Evolutionary conservation across 2,888 invertebrate genomes (phyloP).

Genomic region (Chrysotoxum bicinctum): DNA sequence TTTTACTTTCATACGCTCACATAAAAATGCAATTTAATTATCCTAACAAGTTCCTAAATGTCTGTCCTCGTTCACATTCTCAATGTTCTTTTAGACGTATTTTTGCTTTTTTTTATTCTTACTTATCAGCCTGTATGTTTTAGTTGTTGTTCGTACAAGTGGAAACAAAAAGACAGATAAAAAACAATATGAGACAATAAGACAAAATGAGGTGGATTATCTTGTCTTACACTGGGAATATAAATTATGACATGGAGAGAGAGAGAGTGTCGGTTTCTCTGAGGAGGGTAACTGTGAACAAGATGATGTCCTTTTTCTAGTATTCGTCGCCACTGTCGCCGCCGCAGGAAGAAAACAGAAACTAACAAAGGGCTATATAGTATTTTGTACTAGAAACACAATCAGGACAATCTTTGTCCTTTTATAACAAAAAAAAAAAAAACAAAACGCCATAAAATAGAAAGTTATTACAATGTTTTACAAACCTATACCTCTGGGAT

Average conservation of each 20-base stretch:
- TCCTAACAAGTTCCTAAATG: conserved; percentile 69
- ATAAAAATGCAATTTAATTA: conserved; percentile 73
- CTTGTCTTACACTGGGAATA: conserved; percentile 61
- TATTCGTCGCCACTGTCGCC: not conserved
- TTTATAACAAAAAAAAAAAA: not conserved
- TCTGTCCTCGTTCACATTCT: conserved; percentile 22
- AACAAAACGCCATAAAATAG: not conserved
- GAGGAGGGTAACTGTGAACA: not conserved
- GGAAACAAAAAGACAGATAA: conserved; percentile 8
- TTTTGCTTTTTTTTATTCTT: conserved; percentile 6
- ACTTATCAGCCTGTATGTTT: not conserved
- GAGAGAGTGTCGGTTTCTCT: not conserved
- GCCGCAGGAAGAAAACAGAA: not conserved
- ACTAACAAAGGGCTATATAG: conserved; percentile 30
- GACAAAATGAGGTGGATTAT: conserved; percentile 71
- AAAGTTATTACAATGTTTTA: conserved; percentile 6
- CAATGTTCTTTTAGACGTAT: not conserved
- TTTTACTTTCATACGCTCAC: conserved; percentile 46
- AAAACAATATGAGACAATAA: conserved; percentile 14
- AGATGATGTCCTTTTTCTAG: conserved; percentile 6
- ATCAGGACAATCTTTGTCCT: conserved; percentile 54
- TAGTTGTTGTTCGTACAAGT: not conserved
- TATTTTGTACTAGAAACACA: conserved; percentile 25
- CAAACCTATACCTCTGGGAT: conserved; percentile 2
- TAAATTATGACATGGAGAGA: conserved; percentile 67